Base-by-base conservation (phyloP, 2,113 vertebrate genomes). In the Sitta europaea region DNA sequence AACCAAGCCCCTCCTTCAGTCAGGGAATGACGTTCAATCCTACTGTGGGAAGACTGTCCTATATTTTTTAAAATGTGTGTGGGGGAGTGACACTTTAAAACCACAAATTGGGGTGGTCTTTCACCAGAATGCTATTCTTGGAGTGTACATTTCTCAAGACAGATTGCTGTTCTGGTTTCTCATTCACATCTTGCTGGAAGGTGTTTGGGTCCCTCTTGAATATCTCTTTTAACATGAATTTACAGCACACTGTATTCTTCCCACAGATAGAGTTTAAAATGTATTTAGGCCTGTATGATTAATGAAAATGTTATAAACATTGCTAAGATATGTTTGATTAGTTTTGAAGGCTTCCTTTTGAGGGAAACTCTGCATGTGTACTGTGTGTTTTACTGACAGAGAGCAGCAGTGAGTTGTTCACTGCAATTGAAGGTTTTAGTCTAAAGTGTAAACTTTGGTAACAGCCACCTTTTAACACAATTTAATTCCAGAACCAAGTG, bases 121-220 rank as follows among this genome's bases (percentile, higher is more conserved):
- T 86, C 86, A 86, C 72, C 86, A 83, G 86, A 66, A 17, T 71
- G 86, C 55, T 94, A 29, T 92, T 90, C 66, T 92, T 45, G 70
- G 70, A 62, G 61, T 76, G 50, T 57, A 42, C 65, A 68, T 81
- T 68, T 92, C 70, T 94, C 77, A n/a, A 57, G 83, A 51, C 89
- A 95, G 95, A 87, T 89, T 86, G 59, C 77, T 82, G 74, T 59
- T 94, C 83, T 85, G 73, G 76, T 91, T 76, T 73, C 48, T 87
- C 62, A 78, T 94, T 91, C 85, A 36, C 62, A 58, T 92, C 54
- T 72, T 76, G 48, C 38, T 93, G 77, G 57, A 54, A 95, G 35
- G 58, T 75, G 70, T 92, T 93, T 88, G 73, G 16, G 25, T 82
- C 22, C 45, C n/a, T 81, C 6, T 3, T 24, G 55, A 40, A 61